Evolutionary conservation across 2,888 invertebrate genomes (phyloP).

Genomic region (Mechanitis mazaeus): DNA sequence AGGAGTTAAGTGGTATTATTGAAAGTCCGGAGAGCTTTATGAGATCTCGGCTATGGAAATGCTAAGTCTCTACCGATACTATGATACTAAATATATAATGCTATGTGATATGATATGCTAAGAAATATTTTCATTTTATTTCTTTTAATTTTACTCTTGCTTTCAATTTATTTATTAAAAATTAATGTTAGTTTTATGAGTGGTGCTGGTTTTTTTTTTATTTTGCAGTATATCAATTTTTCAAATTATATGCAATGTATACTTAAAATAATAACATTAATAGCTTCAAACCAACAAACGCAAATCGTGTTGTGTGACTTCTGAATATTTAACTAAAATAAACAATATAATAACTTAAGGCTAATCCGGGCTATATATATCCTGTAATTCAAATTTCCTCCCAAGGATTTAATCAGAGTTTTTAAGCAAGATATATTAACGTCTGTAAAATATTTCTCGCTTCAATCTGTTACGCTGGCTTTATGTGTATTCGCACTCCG

Average conservation of each 20-base stretch:
- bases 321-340: background rate
- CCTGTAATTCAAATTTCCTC: background rate
- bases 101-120: background rate
- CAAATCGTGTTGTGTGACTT: background rate
- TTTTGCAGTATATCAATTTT: too few relatives aligned
- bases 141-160: too few relatives aligned
- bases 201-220: too few relatives aligned
- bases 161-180: too few relatives aligned
- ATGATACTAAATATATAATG: slow-evolving; percentile 3
- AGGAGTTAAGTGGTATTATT: slow-evolving; percentile 26
- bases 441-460: background rate
- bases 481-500: slow-evolving; percentile 8
- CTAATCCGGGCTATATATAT: slow-evolving; percentile 6
- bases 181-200: too few relatives aligned
- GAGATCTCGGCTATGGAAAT: slow-evolving; percentile 13
- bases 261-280: too few relatives aligned
- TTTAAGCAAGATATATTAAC: background rate
- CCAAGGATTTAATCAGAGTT: slow-evolving; percentile 4
- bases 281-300: too few relatives aligned
- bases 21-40: slow-evolving; percentile 19
- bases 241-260: too few relatives aligned
- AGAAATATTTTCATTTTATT: too few relatives aligned
- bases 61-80: slow-evolving; percentile 12
- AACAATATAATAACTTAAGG: background rate
- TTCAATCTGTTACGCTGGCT: slow-evolving; percentile 3